Evolutionary conservation across 2,113 vertebrate species (phyloP).

Genomic region (Halcyon senegalensis): DNA sequence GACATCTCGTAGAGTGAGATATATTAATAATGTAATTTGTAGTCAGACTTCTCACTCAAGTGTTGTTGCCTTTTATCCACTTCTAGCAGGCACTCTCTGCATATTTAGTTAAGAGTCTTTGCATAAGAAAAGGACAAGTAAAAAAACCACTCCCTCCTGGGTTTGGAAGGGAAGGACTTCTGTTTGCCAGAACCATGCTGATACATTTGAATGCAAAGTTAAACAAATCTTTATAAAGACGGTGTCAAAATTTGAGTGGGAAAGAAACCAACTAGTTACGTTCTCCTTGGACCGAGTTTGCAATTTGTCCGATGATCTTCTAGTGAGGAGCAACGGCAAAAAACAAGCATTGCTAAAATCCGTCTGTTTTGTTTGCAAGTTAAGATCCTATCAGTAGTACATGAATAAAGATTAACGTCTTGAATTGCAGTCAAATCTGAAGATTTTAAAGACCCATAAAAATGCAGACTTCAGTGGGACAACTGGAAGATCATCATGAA

Average conservation of each 20-base stretch:
- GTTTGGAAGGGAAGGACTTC: background rate
- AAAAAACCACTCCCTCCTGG: background rate
- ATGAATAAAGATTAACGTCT: conserved; percentile 40
- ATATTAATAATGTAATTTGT: background rate
- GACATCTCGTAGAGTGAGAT: background rate
- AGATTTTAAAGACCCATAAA: conserved; percentile 37
- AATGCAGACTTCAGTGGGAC: background rate
- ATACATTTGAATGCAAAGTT: background rate
- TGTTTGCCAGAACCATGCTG: background rate
- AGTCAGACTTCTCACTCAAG: background rate
- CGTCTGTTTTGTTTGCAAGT: background rate
- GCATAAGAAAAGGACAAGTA: background rate
- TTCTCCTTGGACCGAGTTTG: background rate
- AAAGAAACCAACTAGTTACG: background rate
- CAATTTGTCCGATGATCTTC: background rate
- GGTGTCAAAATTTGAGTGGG: background rate
- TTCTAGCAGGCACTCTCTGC: background rate
- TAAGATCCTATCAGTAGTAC: conserved; percentile 45
- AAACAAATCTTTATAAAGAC: conserved; percentile 1
- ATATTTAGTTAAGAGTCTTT: background rate
- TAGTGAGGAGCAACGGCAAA: conserved; percentile 2
- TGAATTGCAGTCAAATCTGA: background rate
- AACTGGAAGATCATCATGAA: background rate
- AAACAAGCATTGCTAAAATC: conserved; percentile 34
- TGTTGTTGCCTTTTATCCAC: conserved; percentile 8